Percentiles rank a stretch among this genome's conserved stretches.
Conservation (phyloP, 2,113 vertebrate genomes). For the Tyrannus savana region DNA sequence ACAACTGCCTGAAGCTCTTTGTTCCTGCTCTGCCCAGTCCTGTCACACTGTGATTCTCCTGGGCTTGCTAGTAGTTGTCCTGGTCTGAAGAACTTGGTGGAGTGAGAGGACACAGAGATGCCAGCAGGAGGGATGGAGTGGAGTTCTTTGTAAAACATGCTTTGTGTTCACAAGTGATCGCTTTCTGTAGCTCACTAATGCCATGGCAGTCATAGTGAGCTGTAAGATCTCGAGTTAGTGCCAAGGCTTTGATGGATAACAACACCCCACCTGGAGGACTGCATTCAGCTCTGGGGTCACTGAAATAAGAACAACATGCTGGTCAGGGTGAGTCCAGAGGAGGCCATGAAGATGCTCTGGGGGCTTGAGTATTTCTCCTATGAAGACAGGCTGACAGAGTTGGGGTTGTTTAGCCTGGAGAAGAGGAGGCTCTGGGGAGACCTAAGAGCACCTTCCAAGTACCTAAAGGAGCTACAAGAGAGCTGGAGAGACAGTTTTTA, state of each 20-base stretch:
- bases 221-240: background rate
- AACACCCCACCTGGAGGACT: background rate
- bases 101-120: too few species aligned
- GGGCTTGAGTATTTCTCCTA: background rate
- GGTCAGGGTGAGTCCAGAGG: background rate
- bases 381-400: background rate
- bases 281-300: background rate
- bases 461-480: background rate
- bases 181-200: background rate
- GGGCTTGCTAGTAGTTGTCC: background rate
- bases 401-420: background rate
- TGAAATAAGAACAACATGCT: background rate
- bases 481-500: background rate
- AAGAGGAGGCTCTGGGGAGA: background rate
- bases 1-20: background rate
- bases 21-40: background rate
- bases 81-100: background rate
- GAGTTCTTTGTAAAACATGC: too few species aligned
- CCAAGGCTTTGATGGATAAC: background rate
- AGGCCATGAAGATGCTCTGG: background rate
- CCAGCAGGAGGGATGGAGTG: too few species aligned
- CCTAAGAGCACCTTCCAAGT: background rate
- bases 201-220: background rate
- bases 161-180: too few species aligned
- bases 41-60: background rate